Base-by-base conservation (phyloP, 2,113 vertebrate genomes). In the Hiodon alosoides region DNA sequence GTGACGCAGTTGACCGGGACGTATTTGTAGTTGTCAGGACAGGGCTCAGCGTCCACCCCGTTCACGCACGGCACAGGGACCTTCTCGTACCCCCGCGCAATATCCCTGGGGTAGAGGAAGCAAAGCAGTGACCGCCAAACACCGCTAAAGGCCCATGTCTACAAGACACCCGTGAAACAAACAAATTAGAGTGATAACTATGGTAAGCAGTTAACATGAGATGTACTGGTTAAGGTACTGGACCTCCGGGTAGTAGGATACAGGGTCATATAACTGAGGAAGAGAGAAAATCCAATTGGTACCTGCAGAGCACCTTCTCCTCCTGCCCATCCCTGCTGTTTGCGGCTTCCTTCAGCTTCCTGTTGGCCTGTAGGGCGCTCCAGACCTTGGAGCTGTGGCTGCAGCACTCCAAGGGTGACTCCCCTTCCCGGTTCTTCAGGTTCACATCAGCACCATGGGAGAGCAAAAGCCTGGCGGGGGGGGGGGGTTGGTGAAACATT, bases 1-100 rank as follows among this genome's bases (percentile, higher is more conserved):
- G 97, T 99, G 86, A 99, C 95, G 0, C 97, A 99, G 92, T 94
- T 98, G 87, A 97, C 95, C 0, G 94, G 90, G 66, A 99, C 93
- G 0, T 99, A 99, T 75, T 98, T 99, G 88, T 97, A 99, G 90
- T 94, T 94, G 77, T 88, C 94, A 31, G 96, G 97, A 79, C 91
- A 94, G 0, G 92, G 87, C 78, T 97, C 95, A 0, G 81, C 85
- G 84, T 98, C 96, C 68, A 97, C 94, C 0, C 91, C 88, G 2
- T 99, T 99, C 78, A 99, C 85, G 1, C 96, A 99, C 0, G 96
- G 94, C 48, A 99, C 95, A 0, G 96, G 94, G 81, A 98, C 90
- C 2, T 86, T 81, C 86, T 99, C 97, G 0, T 98, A 97, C 0
- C 96, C 97, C 31, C 96, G 90, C 13, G 95, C 93, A 0, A 98